Conservation (phyloP, 2,113 vertebrate species). For the Delphinus delphis region DNA sequence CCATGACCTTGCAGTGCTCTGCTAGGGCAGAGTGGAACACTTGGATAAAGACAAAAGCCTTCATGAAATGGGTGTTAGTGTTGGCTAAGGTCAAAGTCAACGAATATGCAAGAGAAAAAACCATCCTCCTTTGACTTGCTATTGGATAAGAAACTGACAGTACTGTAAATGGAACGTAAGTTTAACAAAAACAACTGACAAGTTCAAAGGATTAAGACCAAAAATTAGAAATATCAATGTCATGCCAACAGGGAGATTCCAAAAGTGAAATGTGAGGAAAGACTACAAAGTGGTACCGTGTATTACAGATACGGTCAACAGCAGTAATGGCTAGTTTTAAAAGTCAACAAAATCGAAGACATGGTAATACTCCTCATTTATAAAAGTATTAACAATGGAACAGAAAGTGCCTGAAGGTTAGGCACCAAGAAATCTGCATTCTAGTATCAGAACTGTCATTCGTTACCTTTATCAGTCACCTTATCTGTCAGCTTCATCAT, state of each 20-base stretch:
- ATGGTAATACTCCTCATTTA: not conserved
- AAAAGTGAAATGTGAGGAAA: constrained; percentile 33
- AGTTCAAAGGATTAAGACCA: constrained; percentile 60
- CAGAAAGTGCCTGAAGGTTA: not conserved
- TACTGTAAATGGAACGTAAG: constrained; percentile 60
- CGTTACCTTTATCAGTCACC: not conserved
- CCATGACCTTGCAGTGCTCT: constrained; percentile 54
- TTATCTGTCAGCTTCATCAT: not conserved
- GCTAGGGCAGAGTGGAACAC: constrained; percentile 51
- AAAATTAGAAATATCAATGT: not conserved
- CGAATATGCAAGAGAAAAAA: constrained; percentile 46
- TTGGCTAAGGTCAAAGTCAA: constrained; percentile 64
- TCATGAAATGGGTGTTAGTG: constrained; percentile 69
- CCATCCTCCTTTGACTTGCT: constrained; percentile 52
- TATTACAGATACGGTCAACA: not conserved
- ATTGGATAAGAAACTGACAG: constrained; percentile 52
- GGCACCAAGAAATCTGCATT: not conserved
- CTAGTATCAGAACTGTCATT: not conserved
- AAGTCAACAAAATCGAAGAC: constrained; percentile 11
- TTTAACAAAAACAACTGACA: constrained; percentile 64
- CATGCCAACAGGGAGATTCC: constrained; percentile 24
- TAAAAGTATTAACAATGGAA: not conserved
- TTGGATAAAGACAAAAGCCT: constrained; percentile 77
- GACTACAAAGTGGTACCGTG: not conserved
- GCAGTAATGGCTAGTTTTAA: not conserved